Evolutionary conservation across 2,797 vertebrate genomes (phyloP).

Genomic region (Moxostoma hubbsi): DNA sequence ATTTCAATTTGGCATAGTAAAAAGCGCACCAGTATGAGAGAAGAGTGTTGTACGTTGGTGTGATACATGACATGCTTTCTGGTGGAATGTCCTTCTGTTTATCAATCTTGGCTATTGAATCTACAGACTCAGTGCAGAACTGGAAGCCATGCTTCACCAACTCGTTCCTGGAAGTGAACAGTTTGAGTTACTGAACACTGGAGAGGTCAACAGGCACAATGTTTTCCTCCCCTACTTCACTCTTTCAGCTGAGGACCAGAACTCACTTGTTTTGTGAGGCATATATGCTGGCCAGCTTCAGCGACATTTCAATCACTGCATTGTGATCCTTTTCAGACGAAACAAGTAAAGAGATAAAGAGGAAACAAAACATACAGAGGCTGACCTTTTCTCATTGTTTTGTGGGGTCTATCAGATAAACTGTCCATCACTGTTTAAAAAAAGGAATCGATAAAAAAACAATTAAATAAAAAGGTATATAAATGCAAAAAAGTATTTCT

Average conservation of each 20-base stretch:
- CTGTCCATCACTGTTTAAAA: background rate
- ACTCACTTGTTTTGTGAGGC: constrained; percentile 89
- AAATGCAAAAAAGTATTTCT: constrained; percentile 20
- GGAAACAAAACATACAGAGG: too few species aligned
- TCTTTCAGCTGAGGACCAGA: background rate
- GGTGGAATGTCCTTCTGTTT: constrained; percentile 75
- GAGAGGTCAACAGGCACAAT: background rate
- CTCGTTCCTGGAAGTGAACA: constrained; percentile 75
- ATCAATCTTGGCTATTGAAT: constrained; percentile 87
- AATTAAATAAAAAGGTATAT: background rate
- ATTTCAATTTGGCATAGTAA: too few species aligned
- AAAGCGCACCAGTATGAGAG: background rate
- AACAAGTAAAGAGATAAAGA: background rate
- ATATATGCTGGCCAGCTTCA: constrained; percentile 94
- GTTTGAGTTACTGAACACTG: constrained; percentile 26
- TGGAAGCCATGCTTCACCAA: constrained; percentile 89
- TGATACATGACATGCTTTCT: constrained; percentile 80
- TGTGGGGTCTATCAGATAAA: too few species aligned
- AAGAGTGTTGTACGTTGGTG: background rate
- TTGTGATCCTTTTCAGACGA: constrained; percentile 84
- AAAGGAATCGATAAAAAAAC: too few species aligned
- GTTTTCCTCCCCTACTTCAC: background rate
- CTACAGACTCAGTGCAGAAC: constrained; percentile 90
- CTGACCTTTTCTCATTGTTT: too few species aligned
- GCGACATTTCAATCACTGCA: constrained; percentile 89